Evolutionary conservation across 2,797 vertebrate species (phyloP).

Genomic region (Danio jaintianensis): DNA sequence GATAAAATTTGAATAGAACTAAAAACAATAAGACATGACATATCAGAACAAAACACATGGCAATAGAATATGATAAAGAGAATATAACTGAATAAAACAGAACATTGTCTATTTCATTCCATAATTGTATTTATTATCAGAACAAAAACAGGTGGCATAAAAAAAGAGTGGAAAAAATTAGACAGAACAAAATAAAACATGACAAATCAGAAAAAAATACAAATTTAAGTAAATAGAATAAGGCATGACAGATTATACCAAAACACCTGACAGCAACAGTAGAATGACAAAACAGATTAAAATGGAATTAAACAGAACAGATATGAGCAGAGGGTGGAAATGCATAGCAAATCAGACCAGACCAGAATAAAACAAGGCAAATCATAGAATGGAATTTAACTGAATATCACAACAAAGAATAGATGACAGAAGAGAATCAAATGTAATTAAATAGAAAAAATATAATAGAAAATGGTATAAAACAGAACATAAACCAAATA

Average conservation of each 20-base stretch:
- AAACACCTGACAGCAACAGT: background rate
- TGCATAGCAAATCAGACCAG: background rate
- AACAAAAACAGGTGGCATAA: background rate
- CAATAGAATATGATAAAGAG: background rate
- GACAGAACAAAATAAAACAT: background rate
- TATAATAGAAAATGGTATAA: background rate
- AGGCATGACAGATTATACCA: background rate
- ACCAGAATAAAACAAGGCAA: background rate
- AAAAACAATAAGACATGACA: background rate
- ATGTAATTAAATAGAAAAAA: background rate
- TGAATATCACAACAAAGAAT: background rate
- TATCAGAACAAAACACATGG: background rate
- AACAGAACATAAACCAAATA: background rate
- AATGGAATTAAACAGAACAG: background rate
- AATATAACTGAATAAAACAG: background rate
- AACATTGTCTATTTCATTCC: background rate
- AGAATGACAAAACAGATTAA: background rate
- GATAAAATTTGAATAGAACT: background rate
- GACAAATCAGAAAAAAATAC: background rate
- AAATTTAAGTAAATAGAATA: background rate
- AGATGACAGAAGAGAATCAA: background rate
- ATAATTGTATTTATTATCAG: too few relatives aligned
- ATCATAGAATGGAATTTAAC: background rate
- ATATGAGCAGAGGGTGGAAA: background rate
- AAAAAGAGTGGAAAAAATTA: background rate